Evolutionary conservation across 2,113 vertebrate genomes (phyloP).

Genomic region (Pteronura brasiliensis): DNA sequence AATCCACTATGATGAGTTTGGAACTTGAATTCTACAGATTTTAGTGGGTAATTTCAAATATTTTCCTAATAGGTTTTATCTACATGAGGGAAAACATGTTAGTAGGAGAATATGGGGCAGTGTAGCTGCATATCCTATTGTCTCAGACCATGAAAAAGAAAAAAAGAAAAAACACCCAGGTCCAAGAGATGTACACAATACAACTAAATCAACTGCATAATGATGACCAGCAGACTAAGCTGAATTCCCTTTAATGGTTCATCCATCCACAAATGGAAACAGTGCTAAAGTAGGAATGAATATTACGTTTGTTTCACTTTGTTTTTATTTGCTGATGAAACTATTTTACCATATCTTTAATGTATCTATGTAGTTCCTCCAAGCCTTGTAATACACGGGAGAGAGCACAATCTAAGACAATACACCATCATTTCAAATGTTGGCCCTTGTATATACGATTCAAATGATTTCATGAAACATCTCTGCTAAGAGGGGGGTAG

Average conservation of each 20-base stretch:
- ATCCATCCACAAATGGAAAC: neutral
- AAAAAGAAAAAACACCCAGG: neutral
- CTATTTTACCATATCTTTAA: neutral
- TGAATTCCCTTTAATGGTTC: neutral
- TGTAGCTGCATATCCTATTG: neutral
- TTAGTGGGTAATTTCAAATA: conserved; percentile 1
- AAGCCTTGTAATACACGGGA: neutral
- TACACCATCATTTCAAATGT: neutral
- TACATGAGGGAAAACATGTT: neutral
- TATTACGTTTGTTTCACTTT: neutral
- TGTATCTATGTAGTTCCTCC: neutral
- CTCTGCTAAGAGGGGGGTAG: neutral
- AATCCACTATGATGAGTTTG: neutral
- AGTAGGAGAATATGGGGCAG: neutral
- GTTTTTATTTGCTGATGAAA: neutral
- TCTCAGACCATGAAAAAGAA: neutral
- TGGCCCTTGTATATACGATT: neutral
- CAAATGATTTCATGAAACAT: neutral
- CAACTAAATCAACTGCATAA: neutral
- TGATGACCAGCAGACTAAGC: neutral
- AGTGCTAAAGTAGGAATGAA: neutral
- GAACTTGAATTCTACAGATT: neutral
- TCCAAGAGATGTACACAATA: neutral
- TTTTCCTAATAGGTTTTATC: neutral
- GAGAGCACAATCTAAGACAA: neutral